phyloP scores from a whole-genome alignment of 2,888 invertebrate species.

The Megastigmus dorsalis region DNA sequence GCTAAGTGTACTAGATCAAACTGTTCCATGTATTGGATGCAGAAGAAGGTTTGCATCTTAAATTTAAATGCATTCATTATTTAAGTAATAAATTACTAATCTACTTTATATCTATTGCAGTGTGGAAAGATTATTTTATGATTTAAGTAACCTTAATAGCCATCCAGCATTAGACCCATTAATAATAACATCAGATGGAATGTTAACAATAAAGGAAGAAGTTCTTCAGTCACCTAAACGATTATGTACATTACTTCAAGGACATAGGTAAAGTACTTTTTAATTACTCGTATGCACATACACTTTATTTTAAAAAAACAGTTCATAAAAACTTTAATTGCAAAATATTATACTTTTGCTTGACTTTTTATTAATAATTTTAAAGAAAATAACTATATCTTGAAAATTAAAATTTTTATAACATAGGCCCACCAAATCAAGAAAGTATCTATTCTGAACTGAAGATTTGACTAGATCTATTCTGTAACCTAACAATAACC shows the following conservation, averaged over 20 bases:
- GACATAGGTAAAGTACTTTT: constrained; percentile 83
- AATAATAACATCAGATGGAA: constrained; percentile 84
- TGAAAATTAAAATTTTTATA: too few relatives aligned
- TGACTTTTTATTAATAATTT: too few relatives aligned
- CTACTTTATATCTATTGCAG: constrained; percentile 77
- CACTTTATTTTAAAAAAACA: too few relatives aligned
- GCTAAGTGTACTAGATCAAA: constrained; percentile 89
- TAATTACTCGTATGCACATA: too few relatives aligned
- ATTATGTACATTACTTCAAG: constrained; percentile 88
- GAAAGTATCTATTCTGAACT: too few relatives aligned
- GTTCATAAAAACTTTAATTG: too few relatives aligned
- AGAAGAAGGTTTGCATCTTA: constrained; percentile 82
- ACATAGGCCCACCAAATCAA: too few relatives aligned
- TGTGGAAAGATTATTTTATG: constrained; percentile 91
- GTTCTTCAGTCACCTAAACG: constrained; percentile 87
- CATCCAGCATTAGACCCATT: constrained; percentile 92
- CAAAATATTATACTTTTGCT: too few relatives aligned
- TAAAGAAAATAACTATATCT: too few relatives aligned
- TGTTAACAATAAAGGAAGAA: constrained; percentile 87
- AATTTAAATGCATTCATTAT: neutral
- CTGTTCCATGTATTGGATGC: constrained; percentile 96
- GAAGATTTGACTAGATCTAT: too few relatives aligned
- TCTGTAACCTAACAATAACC: too few relatives aligned
- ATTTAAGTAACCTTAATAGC: constrained; percentile 85
- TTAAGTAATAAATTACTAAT: constrained; percentile 24